These are phyloP conservation scores for Sympetrum striolatum DNA, from an alignment of 2,888 invertebrate species.

Conservation along the genomic window DNA sequence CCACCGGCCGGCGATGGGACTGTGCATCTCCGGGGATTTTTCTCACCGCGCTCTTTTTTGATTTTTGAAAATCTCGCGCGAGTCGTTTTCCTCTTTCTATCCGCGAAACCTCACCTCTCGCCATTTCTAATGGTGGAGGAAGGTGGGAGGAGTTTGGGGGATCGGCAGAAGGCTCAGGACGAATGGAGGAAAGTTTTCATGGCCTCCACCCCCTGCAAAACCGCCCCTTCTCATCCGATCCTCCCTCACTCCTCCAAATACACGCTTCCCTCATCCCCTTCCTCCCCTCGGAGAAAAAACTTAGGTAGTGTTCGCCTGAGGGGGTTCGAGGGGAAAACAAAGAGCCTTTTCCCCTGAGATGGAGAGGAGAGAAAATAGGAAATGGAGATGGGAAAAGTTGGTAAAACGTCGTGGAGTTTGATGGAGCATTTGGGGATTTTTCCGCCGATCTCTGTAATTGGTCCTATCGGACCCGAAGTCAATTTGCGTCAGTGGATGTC, in stretches of 20 bases:
- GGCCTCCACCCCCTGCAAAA: neutral
- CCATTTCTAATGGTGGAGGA: constrained; percentile 14
- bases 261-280: neutral
- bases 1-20: neutral
- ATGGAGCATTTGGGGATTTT: too few relatives aligned
- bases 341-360: too few relatives aligned
- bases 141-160: constrained; percentile 34
- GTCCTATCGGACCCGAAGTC: too few relatives aligned
- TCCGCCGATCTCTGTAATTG: too few relatives aligned
- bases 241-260: neutral
- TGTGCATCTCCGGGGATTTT: neutral
- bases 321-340: too few relatives aligned
- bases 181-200: constrained; percentile 40
- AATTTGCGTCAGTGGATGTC: too few relatives aligned
- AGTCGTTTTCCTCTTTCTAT: neutral
- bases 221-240: neutral
- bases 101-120: neutral
- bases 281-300: neutral
- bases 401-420: too few relatives aligned
- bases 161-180: constrained; percentile 41
- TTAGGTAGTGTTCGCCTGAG: too few relatives aligned
- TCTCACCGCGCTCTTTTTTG: neutral
- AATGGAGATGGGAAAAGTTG: too few relatives aligned
- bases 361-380: too few relatives aligned
- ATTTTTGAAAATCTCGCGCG: neutral